These are phyloP conservation scores for Onthophagus sagittarius DNA, from an alignment of 2,888 invertebrate species.

Conservation along the genomic window DNA sequence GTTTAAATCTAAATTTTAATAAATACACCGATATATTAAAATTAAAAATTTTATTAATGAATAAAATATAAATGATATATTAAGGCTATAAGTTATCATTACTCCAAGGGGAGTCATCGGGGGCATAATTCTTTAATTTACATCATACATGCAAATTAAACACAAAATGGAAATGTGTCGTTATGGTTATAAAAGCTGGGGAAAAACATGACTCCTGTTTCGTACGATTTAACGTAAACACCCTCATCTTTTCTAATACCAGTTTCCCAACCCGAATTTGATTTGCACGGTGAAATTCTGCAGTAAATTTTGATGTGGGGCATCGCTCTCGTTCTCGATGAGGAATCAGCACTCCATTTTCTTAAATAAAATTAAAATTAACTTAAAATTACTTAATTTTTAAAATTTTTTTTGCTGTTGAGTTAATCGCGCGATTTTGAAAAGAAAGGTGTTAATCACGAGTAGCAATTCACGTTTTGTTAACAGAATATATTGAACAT, in stretches of 20 bases:
- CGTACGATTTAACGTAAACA: conserved; percentile 77
- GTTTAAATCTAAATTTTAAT: too few relatives aligned
- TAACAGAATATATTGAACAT: too few relatives aligned
- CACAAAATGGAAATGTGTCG: conserved; percentile 57
- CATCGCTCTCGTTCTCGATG: conserved; percentile 75
- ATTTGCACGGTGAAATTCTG: conserved; percentile 65
- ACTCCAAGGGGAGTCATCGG: conserved; percentile 63
- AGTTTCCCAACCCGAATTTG: conserved; percentile 84
- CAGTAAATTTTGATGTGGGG: conserved; percentile 93
- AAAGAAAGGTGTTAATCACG: too few relatives aligned
- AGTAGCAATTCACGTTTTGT: too few relatives aligned
- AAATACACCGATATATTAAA: too few relatives aligned
- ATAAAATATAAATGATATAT: too few relatives aligned
- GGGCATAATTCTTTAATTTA: conserved; percentile 67
- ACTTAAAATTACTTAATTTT: not conserved
- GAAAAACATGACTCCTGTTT: conserved; percentile 85
- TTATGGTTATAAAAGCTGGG: conserved; percentile 74
- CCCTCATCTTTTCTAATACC: conserved; percentile 59
- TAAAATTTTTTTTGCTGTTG: too few relatives aligned
- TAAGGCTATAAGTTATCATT: conserved; percentile 33
- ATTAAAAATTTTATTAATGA: too few relatives aligned
- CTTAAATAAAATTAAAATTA: conserved; percentile 48
- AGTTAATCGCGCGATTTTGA: too few relatives aligned
- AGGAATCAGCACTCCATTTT: conserved; percentile 76
- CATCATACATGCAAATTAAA: conserved; percentile 91